Conservation (phyloP, 1,140 invertebrate species). For the Rhagoletis zephyria region DNA sequence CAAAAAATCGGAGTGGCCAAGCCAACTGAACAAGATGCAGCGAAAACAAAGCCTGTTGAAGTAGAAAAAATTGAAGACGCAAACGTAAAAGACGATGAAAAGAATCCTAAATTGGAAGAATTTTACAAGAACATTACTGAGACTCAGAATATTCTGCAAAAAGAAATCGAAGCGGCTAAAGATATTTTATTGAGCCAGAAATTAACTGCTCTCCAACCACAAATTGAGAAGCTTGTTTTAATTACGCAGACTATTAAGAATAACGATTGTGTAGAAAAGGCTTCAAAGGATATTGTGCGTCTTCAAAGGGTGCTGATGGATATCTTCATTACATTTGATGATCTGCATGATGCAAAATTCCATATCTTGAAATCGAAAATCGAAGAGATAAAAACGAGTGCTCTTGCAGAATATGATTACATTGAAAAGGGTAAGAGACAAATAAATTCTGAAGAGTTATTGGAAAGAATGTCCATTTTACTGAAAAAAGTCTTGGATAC, state of each 20-base stretch:
- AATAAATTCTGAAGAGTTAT: background rate
- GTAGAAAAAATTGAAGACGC: background rate
- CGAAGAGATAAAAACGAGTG: background rate
- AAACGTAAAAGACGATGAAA: background rate
- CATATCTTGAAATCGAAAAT: background rate
- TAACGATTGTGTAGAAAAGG: conserved; percentile 25
- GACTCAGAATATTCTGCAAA: background rate
- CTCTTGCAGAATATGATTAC: conserved; percentile 30
- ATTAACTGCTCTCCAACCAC: background rate
- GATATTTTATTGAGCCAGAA: background rate
- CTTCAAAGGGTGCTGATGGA: conserved; percentile 56
- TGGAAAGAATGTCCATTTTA: background rate
- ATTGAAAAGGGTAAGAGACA: conserved; percentile 5
- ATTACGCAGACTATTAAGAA: conserved; percentile 58
- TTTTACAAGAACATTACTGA: background rate
- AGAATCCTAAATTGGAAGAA: conserved; percentile 8
- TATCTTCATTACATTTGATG: conserved; percentile 53
- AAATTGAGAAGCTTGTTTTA: background rate
- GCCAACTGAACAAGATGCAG: background rate
- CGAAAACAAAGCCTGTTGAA: background rate
- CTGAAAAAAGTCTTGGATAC: background rate
- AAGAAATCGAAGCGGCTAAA: background rate
- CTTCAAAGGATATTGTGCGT: conserved; percentile 46
- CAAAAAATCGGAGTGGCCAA: background rate
- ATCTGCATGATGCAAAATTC: conserved; percentile 3